Evolutionary conservation across 2,113 vertebrate genomes (phyloP).

Genomic region (Chionis minor): DNA sequence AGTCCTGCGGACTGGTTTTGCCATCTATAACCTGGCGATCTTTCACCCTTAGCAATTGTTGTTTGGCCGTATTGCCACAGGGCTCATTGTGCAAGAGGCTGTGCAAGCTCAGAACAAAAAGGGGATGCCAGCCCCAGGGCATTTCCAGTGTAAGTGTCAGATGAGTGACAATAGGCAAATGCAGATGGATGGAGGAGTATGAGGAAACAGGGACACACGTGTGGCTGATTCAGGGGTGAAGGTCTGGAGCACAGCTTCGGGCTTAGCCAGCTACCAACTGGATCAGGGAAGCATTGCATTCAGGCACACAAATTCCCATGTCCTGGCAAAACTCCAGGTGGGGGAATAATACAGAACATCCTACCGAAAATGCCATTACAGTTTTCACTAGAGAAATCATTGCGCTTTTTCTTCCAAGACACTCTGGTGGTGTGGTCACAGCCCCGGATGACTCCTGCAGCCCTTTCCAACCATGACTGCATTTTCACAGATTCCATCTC

Average conservation of each 20-base stretch:
- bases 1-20: constrained; percentile 43
- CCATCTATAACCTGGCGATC: constrained; percentile 17
- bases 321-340: background rate
- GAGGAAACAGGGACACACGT: background rate
- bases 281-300: background rate
- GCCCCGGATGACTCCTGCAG: background rate
- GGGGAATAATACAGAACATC: background rate
- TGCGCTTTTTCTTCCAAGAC: background rate
- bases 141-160: constrained; percentile 23
- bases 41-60: constrained; percentile 27
- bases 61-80: constrained; percentile 1
- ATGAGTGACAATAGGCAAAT: constrained; percentile 8
- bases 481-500: constrained; percentile 29
- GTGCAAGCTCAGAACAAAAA: constrained; percentile 8
- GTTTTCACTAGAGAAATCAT: background rate
- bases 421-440: background rate
- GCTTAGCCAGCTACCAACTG: background rate
- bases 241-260: background rate
- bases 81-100: constrained; percentile 11
- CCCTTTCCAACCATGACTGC: background rate
- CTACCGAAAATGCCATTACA: background rate
- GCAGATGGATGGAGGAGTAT: background rate
- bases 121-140: constrained; percentile 31
- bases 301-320: background rate
- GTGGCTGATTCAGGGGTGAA: background rate